Percentiles rank a stretch among this genome's conserved stretches.
phyloP scores from a whole-genome alignment of 2,113 vertebrate species.

The Vombatus ursinus region DNA sequence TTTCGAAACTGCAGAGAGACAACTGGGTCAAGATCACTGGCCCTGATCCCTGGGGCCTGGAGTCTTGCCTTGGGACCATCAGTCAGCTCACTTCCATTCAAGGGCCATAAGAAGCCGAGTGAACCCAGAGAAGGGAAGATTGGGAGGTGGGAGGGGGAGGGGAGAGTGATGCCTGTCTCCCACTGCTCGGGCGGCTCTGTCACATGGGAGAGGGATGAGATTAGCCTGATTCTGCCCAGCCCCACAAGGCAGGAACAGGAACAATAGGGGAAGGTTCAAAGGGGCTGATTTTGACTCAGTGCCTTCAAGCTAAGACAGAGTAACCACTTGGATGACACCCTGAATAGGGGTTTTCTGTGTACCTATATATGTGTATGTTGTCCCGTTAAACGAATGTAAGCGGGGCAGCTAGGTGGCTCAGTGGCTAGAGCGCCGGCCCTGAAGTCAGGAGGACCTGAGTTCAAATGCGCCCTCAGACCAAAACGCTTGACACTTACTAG shows the following conservation, averaged over 20 bases:
- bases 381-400: background rate
- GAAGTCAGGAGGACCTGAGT: no score
- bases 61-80: background rate
- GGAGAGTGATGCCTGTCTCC: background rate
- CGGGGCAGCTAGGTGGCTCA: no score
- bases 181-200: background rate
- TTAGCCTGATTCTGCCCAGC: background rate
- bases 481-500: no score
- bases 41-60: background rate
- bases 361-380: background rate
- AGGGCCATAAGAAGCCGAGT: background rate
- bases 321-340: background rate
- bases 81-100: background rate
- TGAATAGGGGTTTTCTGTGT: background rate
- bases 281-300: background rate
- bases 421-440: no score
- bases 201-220: background rate
- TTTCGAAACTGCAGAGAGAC: conserved; percentile 86
- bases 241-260: background rate
- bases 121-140: background rate
- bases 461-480: no score
- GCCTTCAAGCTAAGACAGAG: background rate
- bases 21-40: background rate
- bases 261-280: background rate
- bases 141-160: background rate